Percentiles rank a stretch among this genome's conserved stretches.
Evolutionary conservation across 1,140 invertebrate species (phyloP).

Genomic region (Sminthurides bifidus): DNA sequence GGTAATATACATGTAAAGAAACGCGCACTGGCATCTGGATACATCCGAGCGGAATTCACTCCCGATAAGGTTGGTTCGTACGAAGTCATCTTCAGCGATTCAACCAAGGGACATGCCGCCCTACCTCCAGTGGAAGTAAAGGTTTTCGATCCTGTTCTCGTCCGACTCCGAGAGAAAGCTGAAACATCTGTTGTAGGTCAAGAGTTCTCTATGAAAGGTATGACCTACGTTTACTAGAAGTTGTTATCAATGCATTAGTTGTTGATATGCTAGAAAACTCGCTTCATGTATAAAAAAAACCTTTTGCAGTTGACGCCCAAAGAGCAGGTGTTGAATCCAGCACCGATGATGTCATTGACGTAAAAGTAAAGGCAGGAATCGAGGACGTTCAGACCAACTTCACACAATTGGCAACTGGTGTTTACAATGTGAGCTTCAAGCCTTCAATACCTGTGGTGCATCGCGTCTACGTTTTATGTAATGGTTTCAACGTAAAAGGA

Average conservation of each 20-base stretch:
- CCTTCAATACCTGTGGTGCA: conserved; percentile 68
- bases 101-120: conserved; percentile 19
- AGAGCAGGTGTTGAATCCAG: conserved; percentile 57
- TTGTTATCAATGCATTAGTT: conserved; percentile 10
- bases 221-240: conserved; percentile 19
- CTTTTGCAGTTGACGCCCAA: conserved; percentile 51
- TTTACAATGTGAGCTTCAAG: conserved; percentile 64
- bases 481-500: conserved; percentile 54
- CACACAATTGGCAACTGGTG: conserved; percentile 44
- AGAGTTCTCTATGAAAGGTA: conserved; percentile 64
- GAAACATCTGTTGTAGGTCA: conserved; percentile 64
- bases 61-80: conserved; percentile 50
- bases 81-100: conserved; percentile 38
- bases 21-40: conserved; percentile 40
- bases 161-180: conserved; percentile 62
- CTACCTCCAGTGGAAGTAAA: conserved; percentile 58
- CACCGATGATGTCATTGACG: conserved; percentile 61
- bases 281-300: conserved; percentile 7
- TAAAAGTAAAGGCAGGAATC: conserved; percentile 49
- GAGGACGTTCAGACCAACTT: conserved; percentile 16
- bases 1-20: conserved; percentile 34
- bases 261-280: background rate
- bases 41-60: conserved; percentile 46
- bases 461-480: conserved; percentile 63
- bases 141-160: conserved; percentile 70